phyloP scores from a whole-genome alignment of 2,797 vertebrate species.

The Rhinoraja longicauda region DNA sequence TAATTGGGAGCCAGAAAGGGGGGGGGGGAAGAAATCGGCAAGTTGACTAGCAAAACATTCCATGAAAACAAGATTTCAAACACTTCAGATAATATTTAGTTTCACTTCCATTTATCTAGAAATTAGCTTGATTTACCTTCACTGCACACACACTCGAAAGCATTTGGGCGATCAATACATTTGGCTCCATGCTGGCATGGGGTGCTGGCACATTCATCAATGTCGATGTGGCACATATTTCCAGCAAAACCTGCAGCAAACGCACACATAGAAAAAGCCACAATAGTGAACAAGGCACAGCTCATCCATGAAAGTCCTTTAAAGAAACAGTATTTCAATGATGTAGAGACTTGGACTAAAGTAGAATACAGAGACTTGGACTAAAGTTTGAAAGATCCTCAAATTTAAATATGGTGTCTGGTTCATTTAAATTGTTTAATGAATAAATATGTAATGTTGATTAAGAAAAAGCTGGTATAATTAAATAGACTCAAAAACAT shows the following conservation, averaged over 20 bases:
- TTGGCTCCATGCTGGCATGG: slow-evolving; percentile 73
- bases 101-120: background rate
- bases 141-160: slow-evolving; percentile 72
- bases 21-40: background rate
- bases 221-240: slow-evolving; percentile 68
- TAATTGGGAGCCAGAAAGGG: background rate
- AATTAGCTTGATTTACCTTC: slow-evolving; percentile 57
- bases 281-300: background rate
- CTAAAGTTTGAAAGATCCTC: too few relatives aligned
- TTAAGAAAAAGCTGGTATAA: too few relatives aligned
- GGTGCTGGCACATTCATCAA: slow-evolving; percentile 72
- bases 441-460: too few relatives aligned
- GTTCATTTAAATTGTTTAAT: too few relatives aligned
- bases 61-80: background rate
- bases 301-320: background rate
- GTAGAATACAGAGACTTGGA: too few relatives aligned
- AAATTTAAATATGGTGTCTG: too few relatives aligned
- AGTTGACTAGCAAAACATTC: background rate
- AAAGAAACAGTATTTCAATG: background rate
- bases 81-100: background rate
- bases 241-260: slow-evolving; percentile 66
- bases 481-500: too few relatives aligned
- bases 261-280: background rate
- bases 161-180: slow-evolving; percentile 67
- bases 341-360: too few relatives aligned